These are phyloP conservation scores for Vesta saturnalis DNA, from an alignment of 2,888 invertebrate species.

Conservation along the genomic window DNA sequence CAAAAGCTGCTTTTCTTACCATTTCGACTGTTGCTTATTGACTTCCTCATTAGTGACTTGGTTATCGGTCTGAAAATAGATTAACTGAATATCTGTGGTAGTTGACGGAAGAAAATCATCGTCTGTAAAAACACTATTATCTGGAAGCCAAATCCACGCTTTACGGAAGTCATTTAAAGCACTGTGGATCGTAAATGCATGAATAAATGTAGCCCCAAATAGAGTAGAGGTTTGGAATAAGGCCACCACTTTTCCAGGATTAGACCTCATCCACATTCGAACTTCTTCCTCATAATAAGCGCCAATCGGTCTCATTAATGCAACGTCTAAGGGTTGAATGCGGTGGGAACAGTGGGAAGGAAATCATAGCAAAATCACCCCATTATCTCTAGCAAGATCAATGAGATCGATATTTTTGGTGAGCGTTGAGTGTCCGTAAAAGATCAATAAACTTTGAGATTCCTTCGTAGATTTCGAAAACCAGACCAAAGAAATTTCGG, in stretches of 20 bases:
- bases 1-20: no score
- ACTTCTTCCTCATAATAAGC: no score
- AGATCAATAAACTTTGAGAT: conserved; percentile 29
- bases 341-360: not conserved
- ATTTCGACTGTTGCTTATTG: no score
- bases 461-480: conserved; percentile 41
- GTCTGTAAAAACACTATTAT: conserved; percentile 5
- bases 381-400: no score
- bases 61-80: no score
- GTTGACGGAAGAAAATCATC: no score
- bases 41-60: no score
- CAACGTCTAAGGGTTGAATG: no score
- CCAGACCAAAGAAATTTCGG: conserved; percentile 36
- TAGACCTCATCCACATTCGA: no score
- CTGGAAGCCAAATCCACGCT: not conserved
- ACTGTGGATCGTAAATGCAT: not conserved
- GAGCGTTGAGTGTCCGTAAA: conserved; percentile 47
- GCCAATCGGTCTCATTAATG: no score
- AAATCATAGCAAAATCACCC: not conserved
- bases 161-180: not conserved
- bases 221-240: not conserved
- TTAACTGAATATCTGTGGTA: not conserved
- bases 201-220: not conserved
- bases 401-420: no score
- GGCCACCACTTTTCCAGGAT: not conserved